phyloP scores from a whole-genome alignment of 1,140 invertebrate genomes.

The Lasaia peninsularis region DNA sequence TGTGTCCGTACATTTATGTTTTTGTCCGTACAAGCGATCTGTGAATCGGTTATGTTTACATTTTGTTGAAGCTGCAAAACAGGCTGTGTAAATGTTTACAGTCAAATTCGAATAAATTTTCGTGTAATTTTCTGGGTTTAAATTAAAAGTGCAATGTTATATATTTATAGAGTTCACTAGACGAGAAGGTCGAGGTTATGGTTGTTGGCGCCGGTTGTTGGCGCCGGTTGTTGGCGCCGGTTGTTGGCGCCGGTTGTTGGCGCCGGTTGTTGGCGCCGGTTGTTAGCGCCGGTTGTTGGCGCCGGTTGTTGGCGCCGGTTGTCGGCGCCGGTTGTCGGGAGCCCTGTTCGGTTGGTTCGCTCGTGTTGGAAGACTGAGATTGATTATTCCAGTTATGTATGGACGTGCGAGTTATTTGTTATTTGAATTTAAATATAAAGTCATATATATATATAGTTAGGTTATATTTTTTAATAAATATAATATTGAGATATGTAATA shows the following conservation, averaged over 20 bases:
- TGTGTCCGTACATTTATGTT: too few relatives aligned
- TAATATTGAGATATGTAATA: constrained; percentile 77
- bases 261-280: constrained; percentile 46
- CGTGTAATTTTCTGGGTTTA: constrained; percentile 55
- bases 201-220: constrained; percentile 48
- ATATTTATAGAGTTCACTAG: constrained; percentile 50
- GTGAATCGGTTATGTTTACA: not conserved
- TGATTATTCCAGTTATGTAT: constrained; percentile 72
- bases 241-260: constrained; percentile 49
- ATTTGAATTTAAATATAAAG: constrained; percentile 76
- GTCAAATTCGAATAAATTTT: constrained; percentile 52
- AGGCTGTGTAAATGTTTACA: not conserved
- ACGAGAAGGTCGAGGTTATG: constrained; percentile 31
- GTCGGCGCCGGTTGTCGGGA: constrained; percentile 51
- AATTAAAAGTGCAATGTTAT: constrained; percentile 74
- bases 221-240: constrained; percentile 49
- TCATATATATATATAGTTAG: constrained; percentile 77
- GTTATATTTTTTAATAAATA: constrained; percentile 78
- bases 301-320: constrained; percentile 46
- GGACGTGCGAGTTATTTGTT: constrained; percentile 75
- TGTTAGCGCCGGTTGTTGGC: too few relatives aligned
- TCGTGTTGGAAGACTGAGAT: constrained; percentile 74
- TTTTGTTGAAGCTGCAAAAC: not conserved
- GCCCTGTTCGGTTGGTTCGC: constrained; percentile 52
- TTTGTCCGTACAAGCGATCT: not conserved